Base-by-base conservation (phyloP, 2,797 vertebrate species). In the Ctenosaura bakeri region DNA sequence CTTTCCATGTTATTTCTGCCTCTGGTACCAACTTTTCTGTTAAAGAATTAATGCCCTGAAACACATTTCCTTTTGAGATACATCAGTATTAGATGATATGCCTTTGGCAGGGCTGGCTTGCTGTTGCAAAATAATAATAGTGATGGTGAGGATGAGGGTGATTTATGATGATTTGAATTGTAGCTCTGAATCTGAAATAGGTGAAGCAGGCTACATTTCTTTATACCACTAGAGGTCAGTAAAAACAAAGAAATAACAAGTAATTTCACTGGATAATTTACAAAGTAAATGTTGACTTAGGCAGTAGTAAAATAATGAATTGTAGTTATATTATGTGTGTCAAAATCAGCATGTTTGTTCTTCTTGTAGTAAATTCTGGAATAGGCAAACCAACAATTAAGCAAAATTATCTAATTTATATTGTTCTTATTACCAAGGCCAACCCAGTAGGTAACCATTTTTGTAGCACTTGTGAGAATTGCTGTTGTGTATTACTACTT, bases 151-250 rank as follows among this genome's bases (percentile, higher is more conserved):
- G 52, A 52, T 52, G 52, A 52, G 7, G 52, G 3, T 12, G 10
- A 52, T 52, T 52, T 52, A 52, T 52, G 52, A 52, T 52, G 6
- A 52, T 8, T 52, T 42, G 16, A 8, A 32, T 35, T 85, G 73
- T 46, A 89, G 7, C 16, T 38, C 29, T 78, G n/a, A 24, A n/a
- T 18, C 3, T 20, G 12, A 16, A 64, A 46, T 52, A 10, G 84
- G 71, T 38, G 46, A 54, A 18, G 54, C 18, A 9, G 1, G 35
- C 20, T 29, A 50, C 78, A 83, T 83, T 74, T 69, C 52, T 32
- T 29, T 6, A 16, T 22, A 18, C 91, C 96, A 92, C 95, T 85
- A 87, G 96, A 91, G 94, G 95, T 91, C 94, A 89, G 92, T 80
- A 9, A 77, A 80, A 89, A 22, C 94, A 85, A 89, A 83, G 85